Evolutionary conservation across 1,140 invertebrate species (phyloP), one percentile per base, ranked within the genome.

Genomic region (Cydia fagiglandana): DNA sequence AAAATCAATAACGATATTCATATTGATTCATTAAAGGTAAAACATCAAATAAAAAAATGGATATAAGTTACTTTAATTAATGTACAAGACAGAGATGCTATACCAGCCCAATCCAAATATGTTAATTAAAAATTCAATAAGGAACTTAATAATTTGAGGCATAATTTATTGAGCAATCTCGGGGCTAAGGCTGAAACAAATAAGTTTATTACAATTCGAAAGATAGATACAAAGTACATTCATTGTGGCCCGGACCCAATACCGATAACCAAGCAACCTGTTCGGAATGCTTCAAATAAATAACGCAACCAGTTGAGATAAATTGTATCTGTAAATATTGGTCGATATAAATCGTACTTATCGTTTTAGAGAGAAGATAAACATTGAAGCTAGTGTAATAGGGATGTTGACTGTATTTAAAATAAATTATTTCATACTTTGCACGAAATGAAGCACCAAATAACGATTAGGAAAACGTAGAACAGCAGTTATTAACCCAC

Each of bases 291-390:
- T 86, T 84, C 82, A 84, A 90, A 92, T 90, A 90, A 90, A 91
- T 91, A 90, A 87, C 83, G 81, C 80, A 86, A 91, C 87, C 83
- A 82, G 86, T 90, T 87, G 85, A 90, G 88, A 92, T 91, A 91
- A 92, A 88, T 86, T 83, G 77, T 85, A 88, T 92, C 88, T 85
- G 85, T 88, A 89, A 90, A 92, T 91, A 89, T 88, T 88, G 84
- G 79, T 82, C 82, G 82, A 83, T 85, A 86, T 86, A 86, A 83
- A 85, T 85, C 81, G 78, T 80, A 80, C 77, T 86, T 85, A 85
- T 84, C 82, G 75, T 75, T 81, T 81, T 80, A 83, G 80, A 76
- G 24, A 76, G 70, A n/a, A 56, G 47, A 76, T 76, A 73, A 53
- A 73, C 66, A 53, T 76, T 76, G 30, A 38, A n/a, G 15, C 66